Evolutionary conservation across 2,888 invertebrate genomes (phyloP).

Genomic region (Epinotia bilunana): DNA sequence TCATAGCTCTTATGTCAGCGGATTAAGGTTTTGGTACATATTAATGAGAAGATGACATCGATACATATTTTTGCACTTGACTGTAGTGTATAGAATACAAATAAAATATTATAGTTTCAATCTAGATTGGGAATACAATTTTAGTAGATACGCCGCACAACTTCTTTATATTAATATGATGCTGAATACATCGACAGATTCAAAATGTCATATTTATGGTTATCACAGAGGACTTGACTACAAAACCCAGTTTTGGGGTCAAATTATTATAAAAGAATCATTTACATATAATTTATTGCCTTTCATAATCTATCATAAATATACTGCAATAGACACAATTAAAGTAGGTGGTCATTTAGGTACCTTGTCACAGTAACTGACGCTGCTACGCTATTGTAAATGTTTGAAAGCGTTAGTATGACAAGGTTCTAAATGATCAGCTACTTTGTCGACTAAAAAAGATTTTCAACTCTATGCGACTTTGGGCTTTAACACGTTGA

Average conservation of each 20-base stretch:
- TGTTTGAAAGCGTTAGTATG: background rate
- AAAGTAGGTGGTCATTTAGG: background rate
- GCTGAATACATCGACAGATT: constrained; percentile 51
- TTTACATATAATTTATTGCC: constrained; percentile 51
- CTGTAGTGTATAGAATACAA: no score
- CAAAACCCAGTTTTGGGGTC: constrained; percentile 17
- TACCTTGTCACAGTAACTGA: background rate
- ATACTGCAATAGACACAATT: background rate
- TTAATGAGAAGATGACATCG: no score
- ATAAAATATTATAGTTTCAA: no score
- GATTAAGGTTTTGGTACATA: no score
- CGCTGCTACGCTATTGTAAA: background rate
- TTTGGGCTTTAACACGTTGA: constrained; percentile 9
- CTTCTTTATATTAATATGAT: constrained; percentile 14
- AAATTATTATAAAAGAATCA: constrained; percentile 50
- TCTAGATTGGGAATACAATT: no score
- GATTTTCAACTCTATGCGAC: background rate
- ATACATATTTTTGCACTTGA: no score
- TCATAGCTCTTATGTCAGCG: no score
- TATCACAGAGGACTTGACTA: constrained; percentile 59
- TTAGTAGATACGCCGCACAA: background rate
- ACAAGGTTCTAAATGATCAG: constrained; percentile 4
- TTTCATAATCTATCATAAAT: constrained; percentile 26
- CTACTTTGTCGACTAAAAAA: background rate
- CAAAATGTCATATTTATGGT: constrained; percentile 56